A percentile compares a stretch with the other conserved stretches of the same genome.
Conservation (phyloP, 2,797 vertebrate genomes). For the Hyperoplus immaculatus region DNA sequence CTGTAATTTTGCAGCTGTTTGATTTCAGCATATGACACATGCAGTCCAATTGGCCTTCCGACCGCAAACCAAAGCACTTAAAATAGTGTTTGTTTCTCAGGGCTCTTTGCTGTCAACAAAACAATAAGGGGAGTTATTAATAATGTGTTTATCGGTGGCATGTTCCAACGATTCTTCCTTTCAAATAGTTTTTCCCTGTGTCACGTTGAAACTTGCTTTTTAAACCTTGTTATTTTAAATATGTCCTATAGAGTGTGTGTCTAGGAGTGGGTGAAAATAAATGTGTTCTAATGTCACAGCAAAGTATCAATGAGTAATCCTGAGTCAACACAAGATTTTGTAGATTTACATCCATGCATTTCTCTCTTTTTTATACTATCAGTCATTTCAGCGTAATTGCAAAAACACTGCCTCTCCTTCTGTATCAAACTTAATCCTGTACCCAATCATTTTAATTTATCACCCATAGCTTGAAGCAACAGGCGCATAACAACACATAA, state of each 20-base stretch:
- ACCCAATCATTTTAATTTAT: slow-evolving; percentile 18
- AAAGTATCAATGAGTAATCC: slow-evolving; percentile 43
- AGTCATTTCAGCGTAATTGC: slow-evolving; percentile 10
- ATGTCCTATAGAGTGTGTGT: slow-evolving; percentile 15
- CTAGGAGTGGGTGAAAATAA: slow-evolving; percentile 17
- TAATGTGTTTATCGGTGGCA: slow-evolving; percentile 65
- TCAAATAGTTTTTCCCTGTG: background rate
- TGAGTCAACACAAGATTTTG: slow-evolving; percentile 37
- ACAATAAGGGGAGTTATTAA: slow-evolving; percentile 74
- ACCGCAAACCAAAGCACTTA: slow-evolving; percentile 81
- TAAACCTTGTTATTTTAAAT: slow-evolving; percentile 28
- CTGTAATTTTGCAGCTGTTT: slow-evolving; percentile 87
- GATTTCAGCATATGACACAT: slow-evolving; percentile 80
- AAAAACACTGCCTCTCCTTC: slow-evolving; percentile 15
- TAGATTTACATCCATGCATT: slow-evolving; percentile 44
- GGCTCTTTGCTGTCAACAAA: slow-evolving; percentile 69
- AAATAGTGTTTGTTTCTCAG: slow-evolving; percentile 80
- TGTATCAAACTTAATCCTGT: background rate
- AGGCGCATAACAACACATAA: slow-evolving; percentile 12
- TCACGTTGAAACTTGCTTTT: slow-evolving; percentile 44
- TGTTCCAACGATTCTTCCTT: slow-evolving; percentile 45
- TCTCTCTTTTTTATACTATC: slow-evolving; percentile 38
- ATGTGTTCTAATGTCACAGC: slow-evolving; percentile 32
- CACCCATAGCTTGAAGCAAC: slow-evolving; percentile 19
- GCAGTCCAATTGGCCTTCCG: slow-evolving; percentile 79